A percentile compares a stretch with the other conserved stretches of the same genome.
phyloP scores from a whole-genome alignment of 2,113 vertebrate genomes.

The Perccottus glenii region DNA sequence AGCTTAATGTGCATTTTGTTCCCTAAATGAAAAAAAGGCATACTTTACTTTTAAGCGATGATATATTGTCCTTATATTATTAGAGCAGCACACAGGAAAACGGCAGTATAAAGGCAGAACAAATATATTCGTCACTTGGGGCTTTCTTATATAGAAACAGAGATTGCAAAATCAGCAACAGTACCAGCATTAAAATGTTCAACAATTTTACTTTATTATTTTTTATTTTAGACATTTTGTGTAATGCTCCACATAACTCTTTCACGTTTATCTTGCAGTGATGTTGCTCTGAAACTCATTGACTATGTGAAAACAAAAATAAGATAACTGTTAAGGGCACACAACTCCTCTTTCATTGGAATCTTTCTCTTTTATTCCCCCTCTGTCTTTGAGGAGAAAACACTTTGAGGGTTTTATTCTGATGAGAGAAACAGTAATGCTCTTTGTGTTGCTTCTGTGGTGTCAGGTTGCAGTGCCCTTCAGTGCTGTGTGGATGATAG shows the following conservation, averaged over 20 bases:
- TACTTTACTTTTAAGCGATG: too few relatives aligned
- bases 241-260: too few relatives aligned
- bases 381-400: constrained; percentile 43
- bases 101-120: too few relatives aligned
- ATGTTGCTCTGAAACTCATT: too few relatives aligned
- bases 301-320: too few relatives aligned
- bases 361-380: constrained; percentile 24
- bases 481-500: background rate
- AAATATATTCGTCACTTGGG: too few relatives aligned
- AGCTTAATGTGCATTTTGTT: background rate
- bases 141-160: too few relatives aligned
- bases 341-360: constrained; percentile 25
- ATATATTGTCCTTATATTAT: background rate
- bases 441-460: constrained; percentile 53
- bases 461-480: constrained; percentile 24
- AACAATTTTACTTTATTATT: too few relatives aligned
- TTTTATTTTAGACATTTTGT: too few relatives aligned
- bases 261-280: too few relatives aligned
- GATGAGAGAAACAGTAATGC: constrained; percentile 85
- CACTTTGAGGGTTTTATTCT: constrained; percentile 72
- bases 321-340: background rate
- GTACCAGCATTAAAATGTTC: too few relatives aligned
- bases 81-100: constrained; percentile 2
- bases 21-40: background rate
- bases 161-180: too few relatives aligned